Conservation (phyloP, 2,888 invertebrate genomes). For the Pollenia labialis region DNA sequence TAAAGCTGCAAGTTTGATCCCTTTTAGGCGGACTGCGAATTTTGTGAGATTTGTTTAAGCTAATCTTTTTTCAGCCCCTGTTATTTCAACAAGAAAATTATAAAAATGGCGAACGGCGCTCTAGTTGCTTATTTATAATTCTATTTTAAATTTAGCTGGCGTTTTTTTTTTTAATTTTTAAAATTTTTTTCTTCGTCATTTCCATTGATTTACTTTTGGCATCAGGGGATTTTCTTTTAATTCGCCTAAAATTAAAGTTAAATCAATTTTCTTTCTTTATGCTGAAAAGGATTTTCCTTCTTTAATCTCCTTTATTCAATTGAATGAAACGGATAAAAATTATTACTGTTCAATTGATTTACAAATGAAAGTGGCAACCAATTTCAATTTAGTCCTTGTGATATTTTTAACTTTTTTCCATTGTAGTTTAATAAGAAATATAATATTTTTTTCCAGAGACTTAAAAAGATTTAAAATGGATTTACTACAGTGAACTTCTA, state of each 20-base stretch:
- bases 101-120: too few species aligned
- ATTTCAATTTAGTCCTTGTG: background rate
- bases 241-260: conserved; percentile 23
- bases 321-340: background rate
- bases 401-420: background rate
- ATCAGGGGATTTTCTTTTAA: conserved; percentile 22
- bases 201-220: conserved; percentile 17
- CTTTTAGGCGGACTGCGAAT: too few species aligned
- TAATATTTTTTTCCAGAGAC: background rate
- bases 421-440: background rate
- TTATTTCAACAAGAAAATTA: too few species aligned
- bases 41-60: too few species aligned
- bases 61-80: too few species aligned
- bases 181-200: background rate
- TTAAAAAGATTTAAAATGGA: conserved; percentile 12
- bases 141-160: conserved; percentile 2
- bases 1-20: too few species aligned
- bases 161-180: background rate
- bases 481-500: background rate
- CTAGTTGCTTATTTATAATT: background rate
- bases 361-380: background rate
- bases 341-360: conserved; percentile 18
- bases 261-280: conserved; percentile 12
- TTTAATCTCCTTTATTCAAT: conserved; percentile 14
- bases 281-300: background rate